These are phyloP conservation scores for Schizotus pectinicornis DNA, from an alignment of 2,888 invertebrate genomes.

Conservation along the genomic window DNA sequence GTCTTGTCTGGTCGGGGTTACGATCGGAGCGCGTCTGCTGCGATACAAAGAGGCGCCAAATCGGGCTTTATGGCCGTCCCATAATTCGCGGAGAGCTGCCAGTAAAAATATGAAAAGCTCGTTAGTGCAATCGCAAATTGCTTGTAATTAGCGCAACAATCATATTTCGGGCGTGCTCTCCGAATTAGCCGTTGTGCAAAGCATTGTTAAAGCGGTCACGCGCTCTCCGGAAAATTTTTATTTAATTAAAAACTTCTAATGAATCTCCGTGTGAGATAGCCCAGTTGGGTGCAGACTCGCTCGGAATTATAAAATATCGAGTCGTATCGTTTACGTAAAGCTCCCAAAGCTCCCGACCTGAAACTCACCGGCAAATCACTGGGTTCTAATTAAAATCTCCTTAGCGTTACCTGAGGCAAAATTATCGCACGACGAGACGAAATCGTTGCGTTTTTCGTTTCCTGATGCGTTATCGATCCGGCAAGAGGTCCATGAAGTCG, in stretches of 20 bases:
- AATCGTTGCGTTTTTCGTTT: not conserved
- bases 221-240: conserved; percentile 41
- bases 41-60: not conserved
- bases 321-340: conserved; percentile 29
- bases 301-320: conserved; percentile 43
- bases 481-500: too few species aligned
- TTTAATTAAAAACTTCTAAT: conserved; percentile 53
- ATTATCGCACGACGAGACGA: conserved; percentile 13
- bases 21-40: too few species aligned
- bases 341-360: conserved; percentile 16
- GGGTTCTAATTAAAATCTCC: too few species aligned
- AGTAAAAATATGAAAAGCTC: conserved; percentile 16
- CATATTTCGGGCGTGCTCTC: conserved; percentile 17
- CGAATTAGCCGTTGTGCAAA: conserved; percentile 18
- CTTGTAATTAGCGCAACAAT: conserved; percentile 20
- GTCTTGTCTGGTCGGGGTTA: too few species aligned
- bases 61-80: too few species aligned
- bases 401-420: not conserved
- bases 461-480: too few species aligned
- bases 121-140: conserved; percentile 24
- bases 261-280: conserved; percentile 47
- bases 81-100: too few species aligned
- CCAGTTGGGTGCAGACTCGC: conserved; percentile 36
- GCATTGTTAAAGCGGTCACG: conserved; percentile 40
- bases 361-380: too few species aligned